Evolutionary conservation across 2,113 vertebrate species (phyloP).

Genomic region (Takifugu flavidus): DNA sequence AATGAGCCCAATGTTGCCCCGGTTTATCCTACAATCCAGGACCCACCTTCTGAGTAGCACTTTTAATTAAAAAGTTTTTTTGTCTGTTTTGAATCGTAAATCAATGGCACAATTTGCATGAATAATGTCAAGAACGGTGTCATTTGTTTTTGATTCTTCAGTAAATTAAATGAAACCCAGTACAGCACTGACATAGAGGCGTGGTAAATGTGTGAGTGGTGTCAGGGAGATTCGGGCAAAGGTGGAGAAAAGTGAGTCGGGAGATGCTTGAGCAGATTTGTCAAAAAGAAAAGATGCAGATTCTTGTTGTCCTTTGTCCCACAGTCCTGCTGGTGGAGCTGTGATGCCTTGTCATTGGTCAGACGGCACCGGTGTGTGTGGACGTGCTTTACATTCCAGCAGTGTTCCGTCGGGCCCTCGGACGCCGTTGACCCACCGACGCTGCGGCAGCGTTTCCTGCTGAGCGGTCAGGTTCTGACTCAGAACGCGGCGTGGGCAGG

Average conservation of each 20-base stretch:
- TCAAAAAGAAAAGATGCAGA: not conserved
- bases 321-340: constrained; percentile 35
- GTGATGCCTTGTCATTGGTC: constrained; percentile 25
- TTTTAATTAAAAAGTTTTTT: no score
- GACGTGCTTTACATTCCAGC: constrained; percentile 55
- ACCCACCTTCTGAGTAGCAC: no score
- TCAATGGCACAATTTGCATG: no score
- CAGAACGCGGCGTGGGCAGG: constrained; percentile 6
- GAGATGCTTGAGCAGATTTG: not conserved
- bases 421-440: constrained; percentile 31
- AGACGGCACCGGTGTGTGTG: constrained; percentile 6
- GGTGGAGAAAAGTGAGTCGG: not conserved
- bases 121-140: no score
- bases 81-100: no score
- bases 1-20: no score
- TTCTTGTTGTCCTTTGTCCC: constrained; percentile 9
- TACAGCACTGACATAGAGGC: no score
- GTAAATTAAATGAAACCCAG: no score
- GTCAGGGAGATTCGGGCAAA: no score
- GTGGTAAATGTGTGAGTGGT: no score
- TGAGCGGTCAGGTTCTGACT: constrained; percentile 13
- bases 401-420: constrained; percentile 16
- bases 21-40: no score
- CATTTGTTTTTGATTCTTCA: no score
- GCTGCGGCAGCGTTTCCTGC: constrained; percentile 35